Evolutionary conservation across 2,888 invertebrate genomes (phyloP).

Genomic region (Ethmia dodecea): DNA sequence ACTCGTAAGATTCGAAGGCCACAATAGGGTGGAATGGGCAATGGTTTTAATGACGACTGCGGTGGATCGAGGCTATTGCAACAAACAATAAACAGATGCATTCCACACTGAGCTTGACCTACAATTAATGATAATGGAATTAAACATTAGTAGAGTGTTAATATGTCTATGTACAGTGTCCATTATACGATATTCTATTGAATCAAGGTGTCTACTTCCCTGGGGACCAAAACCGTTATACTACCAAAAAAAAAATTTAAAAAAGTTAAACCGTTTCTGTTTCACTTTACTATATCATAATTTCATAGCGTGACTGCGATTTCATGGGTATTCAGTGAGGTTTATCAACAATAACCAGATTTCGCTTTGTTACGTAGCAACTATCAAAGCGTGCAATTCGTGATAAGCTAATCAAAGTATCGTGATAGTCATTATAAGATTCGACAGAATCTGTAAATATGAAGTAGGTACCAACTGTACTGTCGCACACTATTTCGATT

Average conservation of each 20-base stretch:
- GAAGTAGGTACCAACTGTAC: no score
- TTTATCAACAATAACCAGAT: constrained; percentile 42
- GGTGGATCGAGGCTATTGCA: constrained; percentile 28
- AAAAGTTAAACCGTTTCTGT: constrained; percentile 66
- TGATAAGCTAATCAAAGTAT: constrained; percentile 32
- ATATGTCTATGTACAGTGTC: no score
- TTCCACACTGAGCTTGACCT: no score
- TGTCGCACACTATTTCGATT: no score
- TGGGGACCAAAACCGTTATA: constrained; percentile 55
- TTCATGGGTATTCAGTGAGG: constrained; percentile 53
- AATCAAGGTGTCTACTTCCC: no score
- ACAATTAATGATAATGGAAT: no score
- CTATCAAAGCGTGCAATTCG: constrained; percentile 43
- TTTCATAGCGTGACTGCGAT: constrained; percentile 60
- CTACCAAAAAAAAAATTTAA: constrained; percentile 31
- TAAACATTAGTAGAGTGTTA: no score
- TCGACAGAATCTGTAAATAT: constrained; percentile 4
- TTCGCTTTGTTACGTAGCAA: constrained; percentile 51
- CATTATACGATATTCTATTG: no score
- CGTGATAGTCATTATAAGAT: constrained; percentile 23
- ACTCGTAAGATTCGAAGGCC: constrained; percentile 43
- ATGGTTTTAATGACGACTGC: constrained; percentile 38
- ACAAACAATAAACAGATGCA: constrained; percentile 15
- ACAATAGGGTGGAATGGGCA: constrained; percentile 39
- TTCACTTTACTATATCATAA: constrained; percentile 61